Evolutionary conservation across 2,888 invertebrate species (phyloP), one percentile per base, ranked within the genome.

Genomic region (Oscheius sp.): DNA sequence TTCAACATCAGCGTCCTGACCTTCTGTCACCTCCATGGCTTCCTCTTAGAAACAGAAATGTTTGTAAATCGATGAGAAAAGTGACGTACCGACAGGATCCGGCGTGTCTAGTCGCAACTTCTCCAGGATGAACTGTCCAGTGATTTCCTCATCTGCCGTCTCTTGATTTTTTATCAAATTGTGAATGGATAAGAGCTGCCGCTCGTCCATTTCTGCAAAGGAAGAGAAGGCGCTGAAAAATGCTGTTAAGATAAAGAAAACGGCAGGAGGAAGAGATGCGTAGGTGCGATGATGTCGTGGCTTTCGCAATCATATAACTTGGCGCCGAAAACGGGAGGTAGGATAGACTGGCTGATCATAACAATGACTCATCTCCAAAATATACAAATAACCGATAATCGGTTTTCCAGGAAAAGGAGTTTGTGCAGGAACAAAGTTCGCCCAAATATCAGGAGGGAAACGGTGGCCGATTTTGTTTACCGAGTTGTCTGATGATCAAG

Each of bases 131-230:
- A 70, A 33, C 33, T 29, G 48, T 11, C 50, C 70, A 48, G 60
- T 70, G 35, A 70, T 29, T 37, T 70, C 47, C 32, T 58, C 32
- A 59, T 70, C 59, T 32, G 70, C 47, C 50, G 58, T 7, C n/a
- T 48, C 70, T 37, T 70, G 33, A 2, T 48, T 33, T 29, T 37
- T 21, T 13, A 70, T 47, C 21, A 70, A 37, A 29, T 70, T 57
- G 11, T 42, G 59, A 10, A 70, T 55, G 53, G 70, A 70, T n/a
- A 70, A 42, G 53, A 70, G 53, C 35, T 70, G 70, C n/a, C 70
- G 37, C 48, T 58, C 59, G 5, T 57, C 70, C 70, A 70, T 70
- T 13, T 60, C 21, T 42, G 29, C 55, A 55, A 29, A 9, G 57
- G 48, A 55, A 29, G 29, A 68, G 32, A 51, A 50, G 50, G 29